Evolutionary conservation across 2,113 vertebrate species (phyloP).

Genomic region (Erythrolamprus reginae): DNA sequence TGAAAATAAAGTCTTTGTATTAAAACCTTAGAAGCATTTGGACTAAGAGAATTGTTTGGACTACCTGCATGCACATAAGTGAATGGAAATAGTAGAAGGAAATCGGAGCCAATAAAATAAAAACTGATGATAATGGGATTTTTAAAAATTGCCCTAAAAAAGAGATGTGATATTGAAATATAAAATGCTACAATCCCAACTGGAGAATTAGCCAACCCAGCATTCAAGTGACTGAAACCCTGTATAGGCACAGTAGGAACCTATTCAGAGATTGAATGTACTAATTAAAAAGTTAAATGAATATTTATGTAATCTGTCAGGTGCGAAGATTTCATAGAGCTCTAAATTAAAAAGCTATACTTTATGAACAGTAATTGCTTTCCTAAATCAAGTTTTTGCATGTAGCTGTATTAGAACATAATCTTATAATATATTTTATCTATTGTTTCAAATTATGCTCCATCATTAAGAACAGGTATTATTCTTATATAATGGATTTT

Average conservation of each 20-base stretch:
- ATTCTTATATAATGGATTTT: not conserved
- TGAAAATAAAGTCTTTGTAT: not conserved
- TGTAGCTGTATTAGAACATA: not conserved
- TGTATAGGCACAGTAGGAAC: conserved; percentile 4
- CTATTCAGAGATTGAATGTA: conserved; percentile 16
- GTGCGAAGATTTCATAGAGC: conserved; percentile 1
- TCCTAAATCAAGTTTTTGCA: conserved; percentile 7
- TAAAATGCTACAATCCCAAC: not conserved
- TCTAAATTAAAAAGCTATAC: conserved; percentile 3
- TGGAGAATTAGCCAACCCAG: not conserved
- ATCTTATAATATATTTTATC: conserved; percentile 5
- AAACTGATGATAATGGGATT: not conserved
- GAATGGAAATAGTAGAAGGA: not conserved
- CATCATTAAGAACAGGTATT: not conserved
- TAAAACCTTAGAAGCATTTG: not conserved
- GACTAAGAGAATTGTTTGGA: not conserved
- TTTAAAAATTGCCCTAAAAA: not conserved
- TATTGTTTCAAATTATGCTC: not conserved
- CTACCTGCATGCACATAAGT: not conserved
- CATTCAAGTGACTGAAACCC: conserved; percentile 1
- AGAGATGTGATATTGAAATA: not conserved
- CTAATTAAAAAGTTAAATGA: conserved; percentile 31
- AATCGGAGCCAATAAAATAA: not conserved
- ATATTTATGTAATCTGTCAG: conserved; percentile 22
- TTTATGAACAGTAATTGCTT: conserved; percentile 3